These are phyloP conservation scores for Drosophila anceps DNA, from an alignment of 2,888 invertebrate species.

Conservation along the genomic window DNA sequence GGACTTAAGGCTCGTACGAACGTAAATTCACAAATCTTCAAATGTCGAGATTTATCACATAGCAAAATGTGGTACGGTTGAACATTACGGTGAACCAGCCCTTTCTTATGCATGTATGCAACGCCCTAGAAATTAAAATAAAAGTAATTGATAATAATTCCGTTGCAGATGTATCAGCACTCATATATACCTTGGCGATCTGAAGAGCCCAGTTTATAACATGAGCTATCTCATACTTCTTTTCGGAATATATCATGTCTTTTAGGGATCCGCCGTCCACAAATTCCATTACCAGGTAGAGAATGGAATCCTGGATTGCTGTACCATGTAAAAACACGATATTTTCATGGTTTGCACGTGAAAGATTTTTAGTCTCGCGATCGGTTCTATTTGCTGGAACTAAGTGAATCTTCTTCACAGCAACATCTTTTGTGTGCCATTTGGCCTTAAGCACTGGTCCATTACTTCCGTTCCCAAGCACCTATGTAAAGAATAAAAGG, in stretches of 20 bases:
- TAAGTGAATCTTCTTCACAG: slow-evolving; percentile 41
- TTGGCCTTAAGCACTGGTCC: slow-evolving; percentile 24
- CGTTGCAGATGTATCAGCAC: too few species aligned
- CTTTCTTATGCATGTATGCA: slow-evolving; percentile 42
- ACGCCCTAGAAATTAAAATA: slow-evolving; percentile 33
- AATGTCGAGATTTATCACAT: background rate
- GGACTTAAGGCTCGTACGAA: slow-evolving; percentile 18
- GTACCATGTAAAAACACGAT: slow-evolving; percentile 52
- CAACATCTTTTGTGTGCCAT: slow-evolving; percentile 26
- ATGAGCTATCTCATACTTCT: slow-evolving; percentile 29
- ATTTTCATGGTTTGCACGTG: slow-evolving; percentile 42
- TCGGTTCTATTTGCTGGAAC: background rate
- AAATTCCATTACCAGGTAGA: slow-evolving; percentile 51
- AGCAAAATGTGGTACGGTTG: slow-evolving; percentile 46
- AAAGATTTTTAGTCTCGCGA: slow-evolving; percentile 31
- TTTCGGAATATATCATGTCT: slow-evolving; percentile 16
- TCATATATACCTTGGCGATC: slow-evolving; percentile 41
- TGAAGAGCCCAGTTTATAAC: slow-evolving; percentile 51
- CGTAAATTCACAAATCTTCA: slow-evolving; percentile 56
- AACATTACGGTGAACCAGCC: slow-evolving; percentile 59
- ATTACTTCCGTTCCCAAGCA: slow-evolving; percentile 5
- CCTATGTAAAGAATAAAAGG: background rate
- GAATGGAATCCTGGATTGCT: rapidly evolving
- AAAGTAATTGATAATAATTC: background rate
- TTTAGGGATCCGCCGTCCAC: slow-evolving; percentile 52